These are phyloP conservation scores for Tachuris rubrigastra DNA, from an alignment of 2,113 vertebrate genomes.

Conservation along the genomic window DNA sequence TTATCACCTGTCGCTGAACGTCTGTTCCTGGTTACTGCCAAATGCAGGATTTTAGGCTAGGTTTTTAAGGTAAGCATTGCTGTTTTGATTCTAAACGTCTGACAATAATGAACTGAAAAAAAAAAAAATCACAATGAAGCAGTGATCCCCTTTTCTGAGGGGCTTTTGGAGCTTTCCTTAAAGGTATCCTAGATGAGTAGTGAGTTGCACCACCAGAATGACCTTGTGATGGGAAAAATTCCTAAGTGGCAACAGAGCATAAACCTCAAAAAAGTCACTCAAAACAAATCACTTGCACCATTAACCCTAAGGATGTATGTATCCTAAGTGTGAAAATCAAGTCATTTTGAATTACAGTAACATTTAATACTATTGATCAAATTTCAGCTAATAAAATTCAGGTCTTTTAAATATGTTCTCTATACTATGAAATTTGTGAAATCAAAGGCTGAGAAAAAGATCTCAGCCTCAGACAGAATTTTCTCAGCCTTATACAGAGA, in stretches of 20 bases:
- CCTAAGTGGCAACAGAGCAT: background rate
- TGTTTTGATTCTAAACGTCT: background rate
- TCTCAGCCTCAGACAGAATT: background rate
- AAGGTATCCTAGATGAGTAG: background rate
- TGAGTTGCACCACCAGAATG: background rate
- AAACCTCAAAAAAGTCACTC: background rate
- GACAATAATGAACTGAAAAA: background rate
- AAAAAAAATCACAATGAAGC: background rate
- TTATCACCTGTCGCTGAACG: background rate
- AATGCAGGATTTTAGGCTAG: background rate
- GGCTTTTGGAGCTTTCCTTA: background rate
- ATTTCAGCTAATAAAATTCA: background rate
- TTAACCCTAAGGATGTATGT: background rate
- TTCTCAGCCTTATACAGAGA: background rate
- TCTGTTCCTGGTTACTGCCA: background rate
- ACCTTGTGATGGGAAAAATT: background rate
- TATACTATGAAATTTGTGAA: background rate
- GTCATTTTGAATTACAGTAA: background rate
- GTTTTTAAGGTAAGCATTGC: background rate
- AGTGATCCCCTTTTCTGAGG: background rate
- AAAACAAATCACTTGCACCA: background rate
- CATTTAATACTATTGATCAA: fast-evolving
- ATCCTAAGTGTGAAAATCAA: background rate
- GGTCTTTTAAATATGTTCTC: background rate
- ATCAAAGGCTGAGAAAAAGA: background rate